phyloP scores from a whole-genome alignment of 2,888 invertebrate species.

The Dioctria rufipes region DNA sequence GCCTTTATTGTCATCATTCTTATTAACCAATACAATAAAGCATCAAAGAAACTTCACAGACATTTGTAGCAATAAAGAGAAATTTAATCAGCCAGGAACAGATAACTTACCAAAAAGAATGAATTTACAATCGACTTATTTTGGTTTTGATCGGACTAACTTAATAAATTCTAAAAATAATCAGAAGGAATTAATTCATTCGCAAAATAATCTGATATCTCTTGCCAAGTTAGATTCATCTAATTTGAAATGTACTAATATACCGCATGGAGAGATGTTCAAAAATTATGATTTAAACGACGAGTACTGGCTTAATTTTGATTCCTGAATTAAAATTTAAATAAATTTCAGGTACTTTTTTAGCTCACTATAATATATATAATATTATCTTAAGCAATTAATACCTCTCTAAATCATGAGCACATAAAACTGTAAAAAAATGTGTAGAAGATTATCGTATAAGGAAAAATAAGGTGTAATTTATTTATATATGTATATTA shows the following conservation, averaged over 20 bases:
- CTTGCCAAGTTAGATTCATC: constrained; percentile 19
- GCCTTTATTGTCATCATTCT: background rate
- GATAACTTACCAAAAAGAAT: background rate
- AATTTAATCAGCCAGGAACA: background rate
- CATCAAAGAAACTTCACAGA: background rate
- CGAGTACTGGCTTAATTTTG: constrained; percentile 60
- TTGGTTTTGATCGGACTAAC: constrained; percentile 59
- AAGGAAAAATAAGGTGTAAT: too few relatives aligned
- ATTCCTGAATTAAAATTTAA: constrained; percentile 26
- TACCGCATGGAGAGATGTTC: constrained; percentile 35
- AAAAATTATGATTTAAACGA: constrained; percentile 60
- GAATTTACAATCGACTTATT: background rate
- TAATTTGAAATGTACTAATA: background rate
- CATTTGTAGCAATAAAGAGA: constrained; percentile 20
- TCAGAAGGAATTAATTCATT: constrained; percentile 9
- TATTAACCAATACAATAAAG: background rate
- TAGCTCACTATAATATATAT: too few relatives aligned
- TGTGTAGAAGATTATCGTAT: too few relatives aligned
- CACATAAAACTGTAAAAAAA: too few relatives aligned
- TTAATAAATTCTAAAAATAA: constrained; percentile 29
- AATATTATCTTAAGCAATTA: too few relatives aligned
- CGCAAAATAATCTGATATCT: constrained; percentile 6
- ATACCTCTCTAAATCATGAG: too few relatives aligned
- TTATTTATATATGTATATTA: too few relatives aligned
- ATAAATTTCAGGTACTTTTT: too few relatives aligned